A percentile compares a stretch with the other conserved stretches of the same genome.
phyloP scores from a whole-genome alignment of 1,140 invertebrate species.

The Cataglyphis hispanica region DNA sequence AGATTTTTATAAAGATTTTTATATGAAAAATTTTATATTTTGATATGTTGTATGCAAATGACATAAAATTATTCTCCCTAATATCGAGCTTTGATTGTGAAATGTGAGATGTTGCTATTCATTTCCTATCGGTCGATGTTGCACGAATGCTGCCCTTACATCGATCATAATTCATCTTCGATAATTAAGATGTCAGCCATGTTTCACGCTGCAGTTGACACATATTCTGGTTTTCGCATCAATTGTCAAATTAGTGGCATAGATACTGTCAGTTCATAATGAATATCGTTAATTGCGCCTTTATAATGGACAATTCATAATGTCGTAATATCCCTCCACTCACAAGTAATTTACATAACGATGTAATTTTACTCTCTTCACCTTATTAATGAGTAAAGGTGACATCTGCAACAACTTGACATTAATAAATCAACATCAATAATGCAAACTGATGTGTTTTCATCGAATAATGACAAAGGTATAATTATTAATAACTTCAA shows the following conservation, averaged over 20 bases:
- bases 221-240: slow-evolving; percentile 43
- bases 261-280: slow-evolving; percentile 36
- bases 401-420: slow-evolving; percentile 11
- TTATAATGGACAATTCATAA: slow-evolving; percentile 22
- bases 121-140: background rate
- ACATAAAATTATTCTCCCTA: background rate
- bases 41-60: background rate
- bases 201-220: slow-evolving; percentile 33
- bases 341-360: slow-evolving; percentile 33
- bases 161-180: slow-evolving; percentile 59
- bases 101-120: background rate
- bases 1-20: background rate
- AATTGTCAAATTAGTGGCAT: slow-evolving; percentile 51
- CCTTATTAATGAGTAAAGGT: slow-evolving; percentile 3
- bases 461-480: background rate
- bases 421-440: slow-evolving; percentile 16
- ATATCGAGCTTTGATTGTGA: background rate
- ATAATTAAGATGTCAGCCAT: slow-evolving; percentile 55
- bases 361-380: slow-evolving; percentile 26
- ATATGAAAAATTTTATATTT: background rate
- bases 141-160: slow-evolving; percentile 9
- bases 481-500: background rate
- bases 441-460: background rate
- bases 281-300: slow-evolving; percentile 55
- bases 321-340: background rate